These are phyloP conservation scores for Azemiops feae DNA, from an alignment of 2,113 vertebrate genomes.

Conservation along the genomic window DNA sequence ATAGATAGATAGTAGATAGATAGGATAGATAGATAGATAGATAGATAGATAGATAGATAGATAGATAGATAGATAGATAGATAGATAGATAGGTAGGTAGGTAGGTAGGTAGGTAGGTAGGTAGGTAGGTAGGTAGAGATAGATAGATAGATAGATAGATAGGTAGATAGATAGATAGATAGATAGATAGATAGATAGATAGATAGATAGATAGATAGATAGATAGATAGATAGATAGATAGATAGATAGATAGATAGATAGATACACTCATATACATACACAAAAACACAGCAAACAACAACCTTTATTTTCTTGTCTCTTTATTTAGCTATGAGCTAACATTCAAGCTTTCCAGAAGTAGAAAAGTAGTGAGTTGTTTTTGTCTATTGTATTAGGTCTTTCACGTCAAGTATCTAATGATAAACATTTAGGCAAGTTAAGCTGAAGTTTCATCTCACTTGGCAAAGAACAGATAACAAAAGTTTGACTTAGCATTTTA, in stretches of 20 bases:
- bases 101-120: too few species aligned
- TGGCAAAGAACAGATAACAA: neutral
- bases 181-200: too few species aligned
- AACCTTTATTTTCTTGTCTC: neutral
- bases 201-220: fast-evolving
- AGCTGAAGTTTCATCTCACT: neutral
- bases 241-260: too few species aligned
- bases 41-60: too few species aligned
- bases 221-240: too few species aligned
- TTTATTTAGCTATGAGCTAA: neutral
- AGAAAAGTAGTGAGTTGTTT: neutral
- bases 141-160: too few species aligned
- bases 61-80: too few species aligned
- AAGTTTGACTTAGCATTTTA: neutral
- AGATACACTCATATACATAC: neutral
- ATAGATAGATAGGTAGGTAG: too few species aligned
- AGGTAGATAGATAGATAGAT: too few species aligned
- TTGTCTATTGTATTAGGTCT: neutral
- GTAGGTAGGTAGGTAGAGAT: too few species aligned
- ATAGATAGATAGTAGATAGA: too few species aligned
- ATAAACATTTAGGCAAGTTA: neutral
- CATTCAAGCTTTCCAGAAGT: neutral
- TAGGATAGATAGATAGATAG: too few species aligned
- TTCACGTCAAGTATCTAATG: neutral
- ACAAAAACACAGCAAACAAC: neutral